phyloP scores from a whole-genome alignment of 2,113 vertebrate genomes.

The Leptobrachium ailaonicum region DNA sequence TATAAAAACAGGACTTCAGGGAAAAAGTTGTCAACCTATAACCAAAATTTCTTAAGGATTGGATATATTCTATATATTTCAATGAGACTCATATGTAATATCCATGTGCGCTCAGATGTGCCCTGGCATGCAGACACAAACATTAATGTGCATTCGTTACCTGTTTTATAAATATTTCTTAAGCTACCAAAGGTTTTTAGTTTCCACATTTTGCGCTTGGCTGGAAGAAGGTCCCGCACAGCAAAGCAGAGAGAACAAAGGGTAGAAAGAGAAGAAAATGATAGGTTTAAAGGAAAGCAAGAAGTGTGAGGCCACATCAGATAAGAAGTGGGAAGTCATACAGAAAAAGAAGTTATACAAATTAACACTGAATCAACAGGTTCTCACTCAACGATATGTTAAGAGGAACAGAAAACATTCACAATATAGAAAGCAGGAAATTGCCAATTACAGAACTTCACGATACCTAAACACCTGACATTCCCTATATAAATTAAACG shows the following conservation, averaged over 20 bases:
- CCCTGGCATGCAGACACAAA: constrained; percentile 6
- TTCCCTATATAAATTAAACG: too few species aligned
- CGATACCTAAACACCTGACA: too few species aligned
- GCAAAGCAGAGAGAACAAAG: constrained; percentile 56
- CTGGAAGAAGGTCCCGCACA: constrained; percentile 77
- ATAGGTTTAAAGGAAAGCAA: constrained; percentile 52
- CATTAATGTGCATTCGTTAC: constrained; percentile 71
- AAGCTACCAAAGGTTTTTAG: constrained; percentile 99
- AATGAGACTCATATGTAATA: too few species aligned
- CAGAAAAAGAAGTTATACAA: too few species aligned
- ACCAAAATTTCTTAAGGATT: not conserved
- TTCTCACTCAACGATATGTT: too few species aligned
- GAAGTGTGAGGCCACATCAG: constrained; percentile 55
- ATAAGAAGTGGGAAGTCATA: not conserved
- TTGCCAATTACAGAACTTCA: too few species aligned
- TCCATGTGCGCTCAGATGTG: not conserved
- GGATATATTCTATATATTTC: not conserved
- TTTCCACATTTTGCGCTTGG: constrained; percentile 99
- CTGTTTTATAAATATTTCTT: constrained; percentile 99
- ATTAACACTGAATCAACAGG: too few species aligned
- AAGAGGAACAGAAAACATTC: too few species aligned
- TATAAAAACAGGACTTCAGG: too few species aligned
- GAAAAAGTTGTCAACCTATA: too few species aligned
- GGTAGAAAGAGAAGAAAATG: constrained; percentile 60
- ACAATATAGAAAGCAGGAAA: too few species aligned